Conservation (phyloP, 1,140 invertebrate genomes). For the Ceratina japonica region DNA sequence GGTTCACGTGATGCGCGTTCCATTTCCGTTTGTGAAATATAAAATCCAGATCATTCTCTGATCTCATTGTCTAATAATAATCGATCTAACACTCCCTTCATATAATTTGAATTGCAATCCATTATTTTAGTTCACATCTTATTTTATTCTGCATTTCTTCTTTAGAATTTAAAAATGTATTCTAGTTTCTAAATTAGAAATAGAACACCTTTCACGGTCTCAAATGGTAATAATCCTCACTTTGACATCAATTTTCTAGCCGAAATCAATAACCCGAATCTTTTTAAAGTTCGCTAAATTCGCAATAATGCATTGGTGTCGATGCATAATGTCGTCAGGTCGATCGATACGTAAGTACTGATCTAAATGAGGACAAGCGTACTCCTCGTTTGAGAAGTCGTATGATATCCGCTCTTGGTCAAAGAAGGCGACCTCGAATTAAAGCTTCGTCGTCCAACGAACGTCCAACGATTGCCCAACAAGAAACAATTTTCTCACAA, state of each 20-base stretch:
- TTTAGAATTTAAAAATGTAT: no score
- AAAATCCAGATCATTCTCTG: not conserved
- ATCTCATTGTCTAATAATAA: not conserved
- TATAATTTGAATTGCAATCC: no score
- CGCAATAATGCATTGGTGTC: slow-evolving; percentile 1
- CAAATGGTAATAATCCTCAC: no score
- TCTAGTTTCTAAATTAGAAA: not conserved
- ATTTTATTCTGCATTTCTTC: no score
- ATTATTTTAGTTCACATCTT: no score
- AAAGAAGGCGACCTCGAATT: not conserved
- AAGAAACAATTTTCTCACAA: not conserved
- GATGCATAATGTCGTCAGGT: not conserved
- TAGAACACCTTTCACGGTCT: not conserved
- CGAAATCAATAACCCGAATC: not conserved
- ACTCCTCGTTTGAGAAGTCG: slow-evolving; percentile 21
- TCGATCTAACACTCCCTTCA: not conserved
- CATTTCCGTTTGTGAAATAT: not conserved
- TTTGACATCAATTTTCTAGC: not conserved
- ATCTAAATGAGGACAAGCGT: slow-evolving; percentile 14
- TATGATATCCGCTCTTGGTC: not conserved
- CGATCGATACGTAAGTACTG: slow-evolving; percentile 4
- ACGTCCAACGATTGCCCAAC: not conserved
- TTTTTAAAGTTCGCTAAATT: slow-evolving; percentile 14
- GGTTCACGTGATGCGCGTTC: not conserved
- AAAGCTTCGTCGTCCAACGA: not conserved